These are phyloP conservation scores for Episyrphus balteatus DNA, from an alignment of 1,140 invertebrate genomes.

Conservation along the genomic window DNA sequence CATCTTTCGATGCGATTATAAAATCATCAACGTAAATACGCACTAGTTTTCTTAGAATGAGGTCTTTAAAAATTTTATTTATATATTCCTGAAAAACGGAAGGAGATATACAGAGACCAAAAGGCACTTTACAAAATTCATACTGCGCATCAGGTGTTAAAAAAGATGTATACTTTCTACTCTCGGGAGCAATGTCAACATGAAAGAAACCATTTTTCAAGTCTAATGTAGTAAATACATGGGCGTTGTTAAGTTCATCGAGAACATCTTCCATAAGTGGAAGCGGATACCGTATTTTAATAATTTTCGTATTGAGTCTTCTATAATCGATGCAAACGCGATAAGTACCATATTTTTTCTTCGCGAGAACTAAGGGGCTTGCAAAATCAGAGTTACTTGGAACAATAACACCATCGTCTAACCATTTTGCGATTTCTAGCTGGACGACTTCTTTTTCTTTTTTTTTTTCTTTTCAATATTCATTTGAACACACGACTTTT, in stretches of 20 bases:
- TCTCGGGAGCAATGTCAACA: conserved; percentile 20
- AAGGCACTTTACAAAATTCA: conserved; percentile 36
- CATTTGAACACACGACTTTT: too few relatives aligned
- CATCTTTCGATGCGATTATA: conserved; percentile 25
- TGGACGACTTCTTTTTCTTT: too few relatives aligned
- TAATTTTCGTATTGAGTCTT: conserved; percentile 25
- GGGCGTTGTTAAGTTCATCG: conserved; percentile 11
- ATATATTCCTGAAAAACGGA: conserved; percentile 35
- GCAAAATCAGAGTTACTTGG: conserved; percentile 17
- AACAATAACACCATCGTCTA: conserved; percentile 10
- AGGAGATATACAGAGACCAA: conserved; percentile 37
- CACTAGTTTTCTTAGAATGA: background rate
- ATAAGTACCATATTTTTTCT: conserved; percentile 25
- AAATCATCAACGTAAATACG: conserved; percentile 41
- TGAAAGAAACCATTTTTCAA: conserved; percentile 35
- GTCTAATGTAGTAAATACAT: conserved; percentile 37
- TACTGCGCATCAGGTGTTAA: conserved; percentile 31
- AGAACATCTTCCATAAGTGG: conserved; percentile 27
- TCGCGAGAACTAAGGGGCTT: conserved; percentile 24
- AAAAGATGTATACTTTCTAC: conserved; percentile 29
- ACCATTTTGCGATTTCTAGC: conserved; percentile 11
- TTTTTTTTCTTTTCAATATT: too few relatives aligned
- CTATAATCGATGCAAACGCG: conserved; percentile 33
- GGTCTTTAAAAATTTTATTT: conserved; percentile 10
- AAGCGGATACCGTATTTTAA: conserved; percentile 27